Evolutionary conservation across 2,888 invertebrate species (phyloP), one percentile per base, ranked within the genome.

Genomic region (Apotomis turbidana): DNA sequence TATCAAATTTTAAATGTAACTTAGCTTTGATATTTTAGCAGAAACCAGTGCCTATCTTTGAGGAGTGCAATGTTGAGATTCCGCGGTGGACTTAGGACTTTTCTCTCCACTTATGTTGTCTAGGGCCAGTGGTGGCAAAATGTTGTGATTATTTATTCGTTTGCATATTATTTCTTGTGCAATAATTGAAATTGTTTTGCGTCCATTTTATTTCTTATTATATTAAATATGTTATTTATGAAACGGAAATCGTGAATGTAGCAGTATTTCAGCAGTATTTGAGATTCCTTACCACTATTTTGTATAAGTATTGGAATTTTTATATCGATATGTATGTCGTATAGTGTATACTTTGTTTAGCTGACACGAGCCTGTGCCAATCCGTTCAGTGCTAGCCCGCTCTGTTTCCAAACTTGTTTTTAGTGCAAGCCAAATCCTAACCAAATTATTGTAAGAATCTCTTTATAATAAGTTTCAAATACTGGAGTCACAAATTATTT

Each of bases 181-280:
- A 93, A 93, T 93, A 93, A 84, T 80, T 86, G 87, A 86, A 92
- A 92, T 89, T 88, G 82, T 86, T 90, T 93, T 93, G 90, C 93
- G 93, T 93, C 93, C 93, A 91, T 89, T 85, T 85, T 87, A 81
- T 80, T 81, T 84, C 81, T 85, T 81, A 83, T 78, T 80, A 78
- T 78, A 80, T 75, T 75, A 71, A 62, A 75, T 77, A 76, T 75
- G 77, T 81, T 83, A 82, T 83, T 83, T 83, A 83, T 81, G 64
- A 75, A 61, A 74, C 77, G 77, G 77, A 79, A 82, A 83, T 81
- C 85, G 85, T 87, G 87, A 87, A 88, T 89, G 81, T 83, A 88
- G 79, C 91, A 92, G 92, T 92, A 92, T 93, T 91, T 85, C 80
- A 84, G 77, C 90, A 91, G 91, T 91, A 90, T 90, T 90, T 77